A percentile compares a stretch with the other conserved stretches of the same genome.
These are phyloP conservation scores for Pongo abelii DNA, from an alignment of 2,113 vertebrate genomes.

Conservation along the genomic window DNA sequence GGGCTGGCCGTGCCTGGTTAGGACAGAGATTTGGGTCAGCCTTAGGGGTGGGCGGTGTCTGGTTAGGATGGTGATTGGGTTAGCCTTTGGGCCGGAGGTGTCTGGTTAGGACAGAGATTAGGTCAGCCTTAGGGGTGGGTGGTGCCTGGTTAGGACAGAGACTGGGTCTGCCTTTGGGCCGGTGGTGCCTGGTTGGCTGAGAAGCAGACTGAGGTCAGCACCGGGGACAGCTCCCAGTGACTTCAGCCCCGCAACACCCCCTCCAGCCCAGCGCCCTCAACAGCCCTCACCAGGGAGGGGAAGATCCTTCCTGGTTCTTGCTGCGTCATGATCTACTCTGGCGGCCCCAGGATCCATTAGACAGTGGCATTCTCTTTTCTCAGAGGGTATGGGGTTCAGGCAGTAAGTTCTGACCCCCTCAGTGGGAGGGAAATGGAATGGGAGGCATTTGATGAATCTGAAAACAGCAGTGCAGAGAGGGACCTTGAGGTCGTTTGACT, in stretches of 20 bases:
- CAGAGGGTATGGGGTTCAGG: neutral
- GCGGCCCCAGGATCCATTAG: too few relatives aligned
- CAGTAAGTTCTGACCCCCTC: too few relatives aligned
- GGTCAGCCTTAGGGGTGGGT: too few relatives aligned
- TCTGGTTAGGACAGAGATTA: too few relatives aligned
- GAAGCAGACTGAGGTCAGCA: neutral
- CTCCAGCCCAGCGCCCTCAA: rapidly evolving
- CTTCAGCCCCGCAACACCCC: rapidly evolving
- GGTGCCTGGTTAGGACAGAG: too few relatives aligned
- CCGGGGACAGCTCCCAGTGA: constrained; percentile 43
- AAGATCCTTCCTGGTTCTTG: too few relatives aligned
- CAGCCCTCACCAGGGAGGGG: too few relatives aligned
- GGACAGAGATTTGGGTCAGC: too few relatives aligned
- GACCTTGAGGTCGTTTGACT: neutral
- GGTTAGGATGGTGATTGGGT: too few relatives aligned
- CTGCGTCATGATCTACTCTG: rapidly evolving
- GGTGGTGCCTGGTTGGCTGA: rapidly evolving
- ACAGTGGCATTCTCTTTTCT: rapidly evolving
- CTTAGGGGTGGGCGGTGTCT: too few relatives aligned
- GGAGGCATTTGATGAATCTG: rapidly evolving
- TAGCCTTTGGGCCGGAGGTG: too few relatives aligned
- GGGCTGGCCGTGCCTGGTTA: too few relatives aligned
- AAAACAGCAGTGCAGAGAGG: neutral
- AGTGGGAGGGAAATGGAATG: rapidly evolving
- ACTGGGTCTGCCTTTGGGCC: neutral